phyloP scores from a whole-genome alignment of 2,113 vertebrate species.

The Chiloscyllium plagiosum region DNA sequence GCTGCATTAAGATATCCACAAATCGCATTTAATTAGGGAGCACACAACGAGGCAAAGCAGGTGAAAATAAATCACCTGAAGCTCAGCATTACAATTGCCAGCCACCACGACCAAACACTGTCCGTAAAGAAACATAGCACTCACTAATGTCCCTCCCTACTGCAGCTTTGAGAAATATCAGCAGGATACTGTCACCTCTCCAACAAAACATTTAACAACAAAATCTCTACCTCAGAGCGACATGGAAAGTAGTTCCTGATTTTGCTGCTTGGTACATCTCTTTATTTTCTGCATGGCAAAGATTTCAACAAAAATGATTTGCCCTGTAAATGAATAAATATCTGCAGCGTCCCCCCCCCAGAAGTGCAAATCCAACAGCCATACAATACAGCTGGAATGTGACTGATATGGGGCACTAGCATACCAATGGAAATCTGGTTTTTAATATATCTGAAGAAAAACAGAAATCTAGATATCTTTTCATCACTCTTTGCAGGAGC shows the following conservation, averaged over 20 bases:
- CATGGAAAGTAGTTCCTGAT: not conserved
- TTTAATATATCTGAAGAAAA: not conserved
- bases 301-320: not conserved
- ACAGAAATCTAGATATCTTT: not conserved
- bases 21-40: not conserved
- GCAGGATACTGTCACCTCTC: not conserved
- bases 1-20: not conserved
- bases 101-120: not conserved
- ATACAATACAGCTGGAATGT: not conserved
- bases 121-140: not conserved
- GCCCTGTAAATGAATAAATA: not conserved
- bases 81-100: not conserved
- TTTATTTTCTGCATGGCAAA: not conserved
- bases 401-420: not conserved
- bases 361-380: not conserved
- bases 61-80: not conserved
- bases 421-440: not conserved
- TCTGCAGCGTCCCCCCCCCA: not conserved
- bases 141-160: not conserved
- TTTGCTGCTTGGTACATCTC: not conserved
- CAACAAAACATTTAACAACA: not conserved
- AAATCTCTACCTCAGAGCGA: not conserved
- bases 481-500: not conserved
- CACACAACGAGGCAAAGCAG: too few species aligned
- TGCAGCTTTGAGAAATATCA: not conserved